Evolutionary conservation across 2,113 vertebrate genomes (phyloP), one percentile per base, ranked within the genome.

Genomic region (Larimichthys crocea): DNA sequence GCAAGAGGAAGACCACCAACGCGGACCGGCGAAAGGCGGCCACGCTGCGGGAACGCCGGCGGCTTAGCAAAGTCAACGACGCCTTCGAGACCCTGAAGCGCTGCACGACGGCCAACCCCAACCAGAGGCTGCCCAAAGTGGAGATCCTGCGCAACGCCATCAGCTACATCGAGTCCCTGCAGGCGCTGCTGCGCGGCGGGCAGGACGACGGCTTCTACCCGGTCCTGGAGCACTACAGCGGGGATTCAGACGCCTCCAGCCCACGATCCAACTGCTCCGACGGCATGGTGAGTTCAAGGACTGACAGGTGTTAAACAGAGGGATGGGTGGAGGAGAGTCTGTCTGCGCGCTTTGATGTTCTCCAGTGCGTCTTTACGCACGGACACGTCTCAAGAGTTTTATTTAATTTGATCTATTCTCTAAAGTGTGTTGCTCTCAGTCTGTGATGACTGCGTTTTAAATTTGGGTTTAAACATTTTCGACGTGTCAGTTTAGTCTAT

Each of bases 101-200:
- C 60, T 99, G 97, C 95, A 99, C 98, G 10, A 96, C 96, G 26
- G 96, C 95, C 82, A 99, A 99, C 89, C 98, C 98, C 46, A 99
- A 98, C 94, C 98, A 99, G 94, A 89, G 98, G 78, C 95, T 99
- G 87, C 98, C 98, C 85, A 99, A 99, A 68, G 98, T 99, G 92
- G 98, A 99, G 95, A 99, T 99, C 91, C 96, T 99, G 81, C 96
- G 98, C 86, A 99, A 99, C 14, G 98, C 98, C 90, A 99, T 99
- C 93, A 97, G 97, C 85, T 99, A 99, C 91, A 99, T 99, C 24
- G 97, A 99, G 92, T 97, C 98, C 61, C 95, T 99, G 77, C 98
- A 99, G 93, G 94, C 97, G 0, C 95, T 99, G 86, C 96, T 99
- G 71, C 95, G 98, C 2, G 96, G 96, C 5, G 96, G 96, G 12